Percentiles rank a stretch among this genome's conserved stretches.
These are phyloP conservation scores for Lycorma delicatula DNA, from an alignment of 1,140 invertebrate species.

Conservation along the genomic window DNA sequence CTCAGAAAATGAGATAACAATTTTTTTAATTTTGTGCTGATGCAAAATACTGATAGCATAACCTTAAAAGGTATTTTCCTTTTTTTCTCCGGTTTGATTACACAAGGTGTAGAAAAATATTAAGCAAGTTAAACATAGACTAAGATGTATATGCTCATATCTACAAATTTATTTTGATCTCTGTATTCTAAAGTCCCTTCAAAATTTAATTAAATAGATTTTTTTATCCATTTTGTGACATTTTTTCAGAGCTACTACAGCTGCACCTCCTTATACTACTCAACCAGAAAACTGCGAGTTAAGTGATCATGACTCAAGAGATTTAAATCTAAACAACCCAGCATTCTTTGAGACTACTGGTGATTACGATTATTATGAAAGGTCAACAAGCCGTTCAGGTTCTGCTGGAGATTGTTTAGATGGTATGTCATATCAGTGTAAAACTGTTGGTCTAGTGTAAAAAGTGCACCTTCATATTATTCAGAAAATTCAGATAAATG, in stretches of 20 bases:
- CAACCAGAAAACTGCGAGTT: slow-evolving; percentile 81
- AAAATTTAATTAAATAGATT: neutral
- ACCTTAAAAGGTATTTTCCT: no score
- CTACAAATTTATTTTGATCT: neutral
- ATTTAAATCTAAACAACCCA: slow-evolving; percentile 74
- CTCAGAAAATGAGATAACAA: no score
- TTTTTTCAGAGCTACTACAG: slow-evolving; percentile 42
- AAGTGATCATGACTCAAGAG: slow-evolving; percentile 73
- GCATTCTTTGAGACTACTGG: slow-evolving; percentile 72
- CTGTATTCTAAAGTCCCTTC: neutral
- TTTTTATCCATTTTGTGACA: slow-evolving; percentile 4
- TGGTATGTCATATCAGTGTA: slow-evolving; percentile 43
- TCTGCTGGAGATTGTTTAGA: slow-evolving; percentile 68
- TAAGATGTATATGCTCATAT: neutral
- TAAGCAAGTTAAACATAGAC: neutral
- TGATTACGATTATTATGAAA: slow-evolving; percentile 81
- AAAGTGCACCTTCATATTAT: no score
- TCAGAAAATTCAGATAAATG: no score
- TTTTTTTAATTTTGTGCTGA: no score
- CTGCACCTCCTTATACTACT: slow-evolving; percentile 49
- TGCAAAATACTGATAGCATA: no score
- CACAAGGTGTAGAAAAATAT: no score
- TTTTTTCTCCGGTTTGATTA: no score
- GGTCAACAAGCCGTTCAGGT: slow-evolving; percentile 57
- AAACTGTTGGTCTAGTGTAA: no score